Conservation (phyloP, 92 coral and sea anemone species). For the Actinostola sp. region DNA sequence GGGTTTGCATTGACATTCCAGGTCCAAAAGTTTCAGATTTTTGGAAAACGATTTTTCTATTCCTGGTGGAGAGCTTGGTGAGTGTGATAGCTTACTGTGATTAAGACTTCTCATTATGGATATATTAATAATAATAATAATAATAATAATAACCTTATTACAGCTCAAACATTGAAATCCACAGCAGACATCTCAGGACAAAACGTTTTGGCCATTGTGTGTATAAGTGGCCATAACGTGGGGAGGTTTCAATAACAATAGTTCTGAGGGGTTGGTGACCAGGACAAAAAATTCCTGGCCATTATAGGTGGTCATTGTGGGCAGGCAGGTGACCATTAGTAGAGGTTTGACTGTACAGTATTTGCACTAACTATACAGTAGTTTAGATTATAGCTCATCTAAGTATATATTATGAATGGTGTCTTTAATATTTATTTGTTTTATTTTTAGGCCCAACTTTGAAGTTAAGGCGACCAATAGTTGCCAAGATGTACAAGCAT, state of each 20-base stretch:
- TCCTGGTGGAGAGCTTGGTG: constrained; percentile 96
- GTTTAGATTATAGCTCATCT: background rate
- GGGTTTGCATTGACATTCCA: no score
- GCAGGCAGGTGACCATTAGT: no score
- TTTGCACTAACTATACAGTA: background rate
- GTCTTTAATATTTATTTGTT: background rate
- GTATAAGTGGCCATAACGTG: background rate
- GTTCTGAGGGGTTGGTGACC: no score
- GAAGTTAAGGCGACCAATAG: constrained; percentile 91
- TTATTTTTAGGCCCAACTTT: constrained; percentile 85
- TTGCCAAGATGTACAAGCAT: constrained; percentile 87
- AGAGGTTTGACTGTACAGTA: background rate
- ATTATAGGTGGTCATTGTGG: no score
- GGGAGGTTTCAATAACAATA: background rate
- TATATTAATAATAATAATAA: background rate
- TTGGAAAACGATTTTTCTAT: constrained; percentile 88
- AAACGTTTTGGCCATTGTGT: background rate
- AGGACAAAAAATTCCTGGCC: no score
- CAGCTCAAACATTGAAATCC: no score
- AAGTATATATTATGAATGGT: no score
- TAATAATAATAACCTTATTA: background rate
- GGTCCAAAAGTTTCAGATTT: constrained; percentile 92
- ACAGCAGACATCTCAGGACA: no score
- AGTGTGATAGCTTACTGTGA: constrained; percentile 34
- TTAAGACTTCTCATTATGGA: background rate